phyloP scores from a whole-genome alignment of 2,888 invertebrate species.

The Drosophila mimetica region DNA sequence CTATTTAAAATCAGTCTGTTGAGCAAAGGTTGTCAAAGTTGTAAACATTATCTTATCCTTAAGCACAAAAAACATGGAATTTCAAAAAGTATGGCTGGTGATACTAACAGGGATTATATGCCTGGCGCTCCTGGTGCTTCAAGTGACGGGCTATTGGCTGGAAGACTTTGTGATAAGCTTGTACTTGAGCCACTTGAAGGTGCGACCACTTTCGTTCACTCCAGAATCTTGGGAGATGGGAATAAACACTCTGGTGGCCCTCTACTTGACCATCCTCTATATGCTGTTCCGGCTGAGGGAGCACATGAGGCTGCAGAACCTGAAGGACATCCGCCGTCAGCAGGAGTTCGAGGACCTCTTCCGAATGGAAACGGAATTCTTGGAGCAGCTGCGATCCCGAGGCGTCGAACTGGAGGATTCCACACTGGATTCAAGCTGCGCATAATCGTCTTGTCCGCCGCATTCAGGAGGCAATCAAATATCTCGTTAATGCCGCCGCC shows the following conservation, averaged over 20 bases:
- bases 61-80: background rate
- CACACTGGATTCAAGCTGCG: constrained; percentile 13
- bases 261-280: background rate
- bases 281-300: background rate
- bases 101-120: background rate
- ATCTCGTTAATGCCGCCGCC: constrained; percentile 39
- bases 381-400: constrained; percentile 1
- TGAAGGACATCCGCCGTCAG: background rate
- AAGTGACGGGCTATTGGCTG: background rate
- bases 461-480: constrained; percentile 69
- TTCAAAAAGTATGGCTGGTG: background rate
- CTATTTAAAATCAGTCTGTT: background rate
- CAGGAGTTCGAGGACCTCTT: constrained; percentile 4
- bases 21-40: background rate
- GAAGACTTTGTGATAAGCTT: background rate
- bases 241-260: background rate
- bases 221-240: background rate
- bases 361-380: background rate
- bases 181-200: background rate
- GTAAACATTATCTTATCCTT: no score
- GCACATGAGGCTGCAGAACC: background rate
- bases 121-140: background rate
- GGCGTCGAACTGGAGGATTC: constrained; percentile 15
- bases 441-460: constrained; percentile 40
- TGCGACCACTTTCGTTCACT: background rate